Base-by-base conservation (phyloP, 2,797 vertebrate genomes). In the Amazona finschi region DNA sequence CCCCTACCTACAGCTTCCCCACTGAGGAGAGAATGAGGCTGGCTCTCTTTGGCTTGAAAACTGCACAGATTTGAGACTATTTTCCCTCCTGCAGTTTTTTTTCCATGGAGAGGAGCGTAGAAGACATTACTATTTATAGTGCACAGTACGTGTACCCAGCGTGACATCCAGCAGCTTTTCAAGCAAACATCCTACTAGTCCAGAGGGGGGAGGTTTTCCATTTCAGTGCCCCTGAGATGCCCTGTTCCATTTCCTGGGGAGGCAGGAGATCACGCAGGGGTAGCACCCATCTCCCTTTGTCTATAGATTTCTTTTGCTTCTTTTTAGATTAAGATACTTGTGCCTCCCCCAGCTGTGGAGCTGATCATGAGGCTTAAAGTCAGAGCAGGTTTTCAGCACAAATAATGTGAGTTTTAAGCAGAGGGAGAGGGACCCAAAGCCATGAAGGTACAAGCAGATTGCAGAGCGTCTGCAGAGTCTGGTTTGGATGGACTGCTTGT, bases 101-200 rank as follows among this genome's bases (percentile, higher is more conserved):
- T 94, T 96, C 89, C 15, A 4, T 25, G 6, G 93, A 93, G 95
- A 95, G 89, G 61, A 93, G 77, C 83, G 1, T 24, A 62, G 89
- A 95, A 93, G 93, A 77, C 95, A 95, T 97, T 93, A 92, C 96
- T 97, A 96, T 97, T 97, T 97, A 96, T 97, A 96, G 94, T 10
- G 80, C 95, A 62, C 93, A 96, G 96, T 88, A 47, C 46, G 64
- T 18, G 83, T 87, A 50, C 97, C 60, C 96, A 97, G 96, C 71
- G 2, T 85, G 95, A 62, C 85, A 22, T 70, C 93, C 91, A 52
- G 60, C 0, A 15, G 82, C 83, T 84, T 91, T 79, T 85, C 52
- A 27, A 92, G 90, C 70, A 82, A 90, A 82, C 57, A 82, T 85
- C 94, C 95, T 74, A 83, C 89, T 82, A 53, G 30, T 74, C 19